phyloP scores from a whole-genome alignment of 2,888 invertebrate genomes.

The Athrips mouffetella region DNA sequence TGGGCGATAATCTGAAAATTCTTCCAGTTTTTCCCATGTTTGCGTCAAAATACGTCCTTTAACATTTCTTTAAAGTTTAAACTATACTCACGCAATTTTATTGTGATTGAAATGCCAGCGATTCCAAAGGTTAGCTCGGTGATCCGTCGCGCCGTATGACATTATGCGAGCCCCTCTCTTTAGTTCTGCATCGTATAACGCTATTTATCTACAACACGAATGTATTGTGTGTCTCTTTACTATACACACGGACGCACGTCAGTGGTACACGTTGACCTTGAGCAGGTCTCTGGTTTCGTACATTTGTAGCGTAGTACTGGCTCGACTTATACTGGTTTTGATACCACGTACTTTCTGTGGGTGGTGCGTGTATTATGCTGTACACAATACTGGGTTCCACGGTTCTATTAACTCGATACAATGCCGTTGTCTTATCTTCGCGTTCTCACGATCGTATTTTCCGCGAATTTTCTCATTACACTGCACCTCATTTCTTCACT shows the following conservation, averaged over 20 bases:
- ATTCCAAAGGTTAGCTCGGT: conserved; percentile 2
- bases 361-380: conserved; percentile 17
- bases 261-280: not conserved
- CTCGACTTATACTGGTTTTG: not conserved
- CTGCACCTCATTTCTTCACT: conserved; percentile 21
- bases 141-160: not conserved
- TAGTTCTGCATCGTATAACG: too few relatives aligned
- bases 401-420: conserved; percentile 52
- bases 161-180: conserved; percentile 1
- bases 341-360: not conserved
- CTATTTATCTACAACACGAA: too few relatives aligned
- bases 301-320: not conserved
- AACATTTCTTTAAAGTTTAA: too few relatives aligned
- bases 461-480: conserved; percentile 65
- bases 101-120: conserved; percentile 5
- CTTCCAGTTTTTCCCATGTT: too few relatives aligned
- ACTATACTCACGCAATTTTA: too few relatives aligned
- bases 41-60: too few relatives aligned
- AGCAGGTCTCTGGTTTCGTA: not conserved
- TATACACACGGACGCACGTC: too few relatives aligned
- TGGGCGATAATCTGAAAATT: too few relatives aligned
- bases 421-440: conserved; percentile 57
- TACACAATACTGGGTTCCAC: conserved; percentile 52
- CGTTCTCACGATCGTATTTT: conserved; percentile 63
- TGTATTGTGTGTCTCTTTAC: too few relatives aligned